phyloP scores from a whole-genome alignment of 2,797 vertebrate species.

The Spinus olivaceus region DNA sequence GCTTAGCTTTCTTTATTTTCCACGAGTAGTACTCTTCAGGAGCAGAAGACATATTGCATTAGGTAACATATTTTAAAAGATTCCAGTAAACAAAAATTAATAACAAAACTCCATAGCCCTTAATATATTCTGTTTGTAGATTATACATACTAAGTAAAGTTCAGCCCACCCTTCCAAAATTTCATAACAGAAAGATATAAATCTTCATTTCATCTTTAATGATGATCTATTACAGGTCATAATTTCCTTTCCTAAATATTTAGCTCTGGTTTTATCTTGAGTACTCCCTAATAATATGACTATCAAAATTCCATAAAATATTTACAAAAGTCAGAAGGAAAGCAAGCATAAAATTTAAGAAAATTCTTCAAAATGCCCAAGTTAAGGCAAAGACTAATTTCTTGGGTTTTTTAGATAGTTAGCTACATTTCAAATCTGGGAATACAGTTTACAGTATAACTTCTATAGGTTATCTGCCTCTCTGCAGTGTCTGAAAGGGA shows the following conservation, averaged over 20 bases:
- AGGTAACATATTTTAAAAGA: not conserved
- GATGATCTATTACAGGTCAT: not conserved
- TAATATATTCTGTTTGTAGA: not conserved
- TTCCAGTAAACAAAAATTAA: not conserved
- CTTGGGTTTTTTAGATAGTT: not conserved
- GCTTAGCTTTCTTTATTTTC: not conserved
- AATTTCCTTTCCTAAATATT: not conserved
- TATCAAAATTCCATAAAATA: not conserved
- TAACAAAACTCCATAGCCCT: accelerated
- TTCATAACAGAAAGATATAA: not conserved
- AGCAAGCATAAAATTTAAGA: not conserved
- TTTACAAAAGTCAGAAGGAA: not conserved
- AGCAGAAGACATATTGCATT: not conserved
- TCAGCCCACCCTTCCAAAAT: not conserved
- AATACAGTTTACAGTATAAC: not conserved
- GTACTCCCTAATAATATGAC: not conserved
- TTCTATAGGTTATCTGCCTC: not conserved
- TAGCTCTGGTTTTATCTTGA: not conserved
- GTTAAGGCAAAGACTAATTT: not conserved
- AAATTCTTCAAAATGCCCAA: not conserved
- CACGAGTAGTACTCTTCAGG: not conserved
- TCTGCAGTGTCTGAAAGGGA: not conserved
- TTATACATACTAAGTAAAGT: not conserved
- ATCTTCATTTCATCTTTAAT: not conserved
- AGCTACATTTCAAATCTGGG: not conserved